Conservation (phyloP, 2,113 vertebrate genomes). For the Acanthisitta chloris region DNA sequence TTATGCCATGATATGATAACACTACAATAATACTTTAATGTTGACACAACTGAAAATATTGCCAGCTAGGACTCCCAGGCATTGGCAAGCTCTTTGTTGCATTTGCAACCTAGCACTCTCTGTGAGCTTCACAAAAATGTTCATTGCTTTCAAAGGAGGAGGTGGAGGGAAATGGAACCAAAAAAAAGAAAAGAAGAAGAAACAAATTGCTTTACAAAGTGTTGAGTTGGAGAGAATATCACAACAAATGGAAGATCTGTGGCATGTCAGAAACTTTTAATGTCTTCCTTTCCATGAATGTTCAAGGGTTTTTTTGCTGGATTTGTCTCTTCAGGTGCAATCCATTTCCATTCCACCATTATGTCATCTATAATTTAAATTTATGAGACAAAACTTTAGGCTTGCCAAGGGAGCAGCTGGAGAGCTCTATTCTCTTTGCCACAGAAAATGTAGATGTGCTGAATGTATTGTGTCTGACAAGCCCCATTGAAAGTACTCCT, state of each 20-base stretch:
- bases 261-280: slow-evolving; percentile 50
- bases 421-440: slow-evolving; percentile 65
- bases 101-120: slow-evolving; percentile 60
- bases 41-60: slow-evolving; percentile 70
- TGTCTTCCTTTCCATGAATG: slow-evolving; percentile 40
- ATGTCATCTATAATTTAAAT: slow-evolving; percentile 80
- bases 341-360: slow-evolving; percentile 73
- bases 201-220: slow-evolving; percentile 44
- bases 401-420: slow-evolving; percentile 75
- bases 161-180: background rate
- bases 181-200: slow-evolving; percentile 15
- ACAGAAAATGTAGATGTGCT: slow-evolving; percentile 68
- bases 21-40: slow-evolving; percentile 67
- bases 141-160: slow-evolving; percentile 9
- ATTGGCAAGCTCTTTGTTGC: slow-evolving; percentile 69
- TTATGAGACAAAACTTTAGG: slow-evolving; percentile 73
- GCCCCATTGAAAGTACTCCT: slow-evolving; percentile 52
- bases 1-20: slow-evolving; percentile 39
- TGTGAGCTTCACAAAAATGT: slow-evolving; percentile 64
- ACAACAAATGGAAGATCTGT: slow-evolving; percentile 60
- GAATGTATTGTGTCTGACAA: slow-evolving; percentile 66
- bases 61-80: slow-evolving; percentile 69
- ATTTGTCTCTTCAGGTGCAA: slow-evolving; percentile 73
- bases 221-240: slow-evolving; percentile 67
- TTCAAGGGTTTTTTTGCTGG: slow-evolving; percentile 58